Evolutionary conservation across 2,888 invertebrate genomes (phyloP).

Genomic region (Calephelis perditalis): DNA sequence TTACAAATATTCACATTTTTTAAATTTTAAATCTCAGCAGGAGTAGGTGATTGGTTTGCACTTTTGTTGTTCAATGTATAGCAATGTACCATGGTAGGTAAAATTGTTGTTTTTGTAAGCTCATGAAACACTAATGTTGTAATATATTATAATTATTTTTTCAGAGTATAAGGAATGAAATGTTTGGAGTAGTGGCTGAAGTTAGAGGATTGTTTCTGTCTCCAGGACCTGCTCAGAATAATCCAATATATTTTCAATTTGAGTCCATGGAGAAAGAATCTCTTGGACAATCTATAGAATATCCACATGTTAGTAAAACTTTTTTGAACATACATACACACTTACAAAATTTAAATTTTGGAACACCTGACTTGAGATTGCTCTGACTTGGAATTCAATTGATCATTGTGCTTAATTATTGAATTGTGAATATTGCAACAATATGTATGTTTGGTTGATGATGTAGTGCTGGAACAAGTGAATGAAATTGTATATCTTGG

Average conservation of each 20-base stretch:
- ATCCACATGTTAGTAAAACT: conserved; percentile 23
- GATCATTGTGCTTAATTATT: no score
- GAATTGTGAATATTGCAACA: no score
- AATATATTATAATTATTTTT: conserved; percentile 10
- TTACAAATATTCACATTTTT: no score
- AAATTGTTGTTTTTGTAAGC: no score
- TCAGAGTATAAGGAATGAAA: conserved; percentile 70
- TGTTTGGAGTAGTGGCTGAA: conserved; percentile 64
- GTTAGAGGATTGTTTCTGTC: conserved; percentile 34
- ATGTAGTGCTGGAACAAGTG: no score
- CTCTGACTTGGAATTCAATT: background rate
- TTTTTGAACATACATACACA: background rate
- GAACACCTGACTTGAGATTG: background rate
- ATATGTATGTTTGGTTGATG: no score
- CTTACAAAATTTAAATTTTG: no score
- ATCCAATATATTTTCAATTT: conserved; percentile 22
- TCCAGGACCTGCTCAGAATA: conserved; percentile 22
- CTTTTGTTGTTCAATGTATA: no score
- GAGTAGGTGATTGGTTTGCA: no score
- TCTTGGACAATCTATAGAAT: conserved; percentile 9
- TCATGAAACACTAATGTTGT: background rate
- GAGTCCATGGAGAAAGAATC: conserved; percentile 12
- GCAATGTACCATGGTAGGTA: no score
- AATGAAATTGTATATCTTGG: no score
- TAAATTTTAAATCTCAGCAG: no score